phyloP scores from a whole-genome alignment of 2,113 vertebrate genomes.

The Mellivora capensis region DNA sequence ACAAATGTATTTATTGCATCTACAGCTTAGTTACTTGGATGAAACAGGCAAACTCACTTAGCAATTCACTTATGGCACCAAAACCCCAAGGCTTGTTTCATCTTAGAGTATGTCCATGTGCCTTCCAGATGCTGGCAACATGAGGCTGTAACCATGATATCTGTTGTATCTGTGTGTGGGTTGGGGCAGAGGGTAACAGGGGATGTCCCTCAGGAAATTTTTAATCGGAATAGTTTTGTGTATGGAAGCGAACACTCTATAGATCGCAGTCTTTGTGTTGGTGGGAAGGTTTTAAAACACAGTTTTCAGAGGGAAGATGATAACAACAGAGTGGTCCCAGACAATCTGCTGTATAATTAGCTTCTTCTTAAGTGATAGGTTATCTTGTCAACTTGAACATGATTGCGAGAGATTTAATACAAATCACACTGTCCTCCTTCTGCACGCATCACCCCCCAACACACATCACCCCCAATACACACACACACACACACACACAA shows the following conservation, averaged over 20 bases:
- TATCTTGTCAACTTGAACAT: conserved; percentile 59
- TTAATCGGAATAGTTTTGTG: conserved; percentile 68
- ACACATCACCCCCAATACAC: neutral
- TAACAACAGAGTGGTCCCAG: conserved; percentile 39
- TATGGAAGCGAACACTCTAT: conserved; percentile 66
- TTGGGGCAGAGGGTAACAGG: conserved; percentile 11
- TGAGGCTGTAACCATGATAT: conserved; percentile 69
- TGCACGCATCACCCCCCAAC: neutral
- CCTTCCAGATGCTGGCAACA: conserved; percentile 80
- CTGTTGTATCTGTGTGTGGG: neutral
- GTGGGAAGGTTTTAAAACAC: conserved; percentile 77
- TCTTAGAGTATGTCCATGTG: conserved; percentile 70
- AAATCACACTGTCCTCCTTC: neutral
- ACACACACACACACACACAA: neutral
- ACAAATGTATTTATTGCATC: conserved; percentile 35
- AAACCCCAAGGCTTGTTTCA: conserved; percentile 74
- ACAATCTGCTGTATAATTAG: conserved; percentile 73
- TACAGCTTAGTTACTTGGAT: conserved; percentile 62
- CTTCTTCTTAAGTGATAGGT: conserved; percentile 65
- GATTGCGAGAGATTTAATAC: conserved; percentile 50
- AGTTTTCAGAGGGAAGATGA: conserved; percentile 68
- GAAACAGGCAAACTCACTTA: conserved; percentile 71
- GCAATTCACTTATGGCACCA: conserved; percentile 74
- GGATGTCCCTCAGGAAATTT: conserved; percentile 75
- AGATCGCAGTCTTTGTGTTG: conserved; percentile 72